Percentiles rank a stretch among this genome's conserved stretches.
Conservation (phyloP, 1,140 invertebrate genomes). For the Pachypeltis micranthus region DNA sequence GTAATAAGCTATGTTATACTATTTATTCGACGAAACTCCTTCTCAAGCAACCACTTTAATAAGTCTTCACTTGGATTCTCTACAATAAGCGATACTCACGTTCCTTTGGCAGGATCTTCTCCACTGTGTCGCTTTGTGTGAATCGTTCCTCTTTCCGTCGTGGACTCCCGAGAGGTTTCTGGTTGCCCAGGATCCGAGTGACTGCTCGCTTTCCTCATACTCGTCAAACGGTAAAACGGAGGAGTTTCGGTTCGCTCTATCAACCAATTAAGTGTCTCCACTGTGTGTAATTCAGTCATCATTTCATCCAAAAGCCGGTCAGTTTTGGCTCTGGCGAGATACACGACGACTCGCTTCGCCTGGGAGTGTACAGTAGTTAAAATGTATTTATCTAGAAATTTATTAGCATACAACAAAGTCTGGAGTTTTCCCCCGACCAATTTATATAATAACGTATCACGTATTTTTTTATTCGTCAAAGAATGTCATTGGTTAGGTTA, state of each 20-base stretch:
- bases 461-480: too few relatives aligned
- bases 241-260: slow-evolving; percentile 94
- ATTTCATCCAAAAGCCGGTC: slow-evolving; percentile 89
- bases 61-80: too few relatives aligned
- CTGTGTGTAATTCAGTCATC: slow-evolving; percentile 91
- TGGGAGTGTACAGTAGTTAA: too few relatives aligned
- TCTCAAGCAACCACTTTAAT: too few relatives aligned
- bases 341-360: slow-evolving; percentile 90
- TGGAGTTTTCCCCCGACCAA: too few relatives aligned
- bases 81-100: slow-evolving; percentile 16
- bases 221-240: slow-evolving; percentile 88
- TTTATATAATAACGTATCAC: too few relatives aligned
- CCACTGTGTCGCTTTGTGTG: slow-evolving; percentile 93
- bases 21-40: too few relatives aligned
- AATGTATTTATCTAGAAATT: too few relatives aligned
- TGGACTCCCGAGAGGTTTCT: slow-evolving; percentile 36
- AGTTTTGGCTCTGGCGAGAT: slow-evolving; percentile 77
- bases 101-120: slow-evolving; percentile 45
- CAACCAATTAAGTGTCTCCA: slow-evolving; percentile 86
- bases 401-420: too few relatives aligned
- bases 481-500: too few relatives aligned
- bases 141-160: slow-evolving; percentile 82
- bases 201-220: slow-evolving; percentile 76
- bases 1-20: too few relatives aligned
- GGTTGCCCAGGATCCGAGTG: slow-evolving; percentile 38